Conservation (phyloP, 2,797 vertebrate species). For the Limnodromus scolopaceus region DNA sequence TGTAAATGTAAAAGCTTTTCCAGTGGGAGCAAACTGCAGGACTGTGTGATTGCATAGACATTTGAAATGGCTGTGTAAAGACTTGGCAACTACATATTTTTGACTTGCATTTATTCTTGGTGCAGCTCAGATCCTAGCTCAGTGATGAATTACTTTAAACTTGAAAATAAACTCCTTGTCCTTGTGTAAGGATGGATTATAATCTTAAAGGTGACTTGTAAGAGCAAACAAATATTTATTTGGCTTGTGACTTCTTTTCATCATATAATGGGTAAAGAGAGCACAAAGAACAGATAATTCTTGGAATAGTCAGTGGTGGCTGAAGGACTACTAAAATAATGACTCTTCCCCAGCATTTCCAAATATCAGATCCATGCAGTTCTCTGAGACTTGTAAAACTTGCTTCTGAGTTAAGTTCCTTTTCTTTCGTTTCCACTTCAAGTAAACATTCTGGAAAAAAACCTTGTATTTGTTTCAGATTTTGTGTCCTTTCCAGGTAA, state of each 20-base stretch:
- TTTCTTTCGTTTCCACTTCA: background rate
- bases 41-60: background rate
- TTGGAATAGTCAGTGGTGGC: background rate
- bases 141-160: conserved; percentile 42
- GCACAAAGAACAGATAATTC: background rate
- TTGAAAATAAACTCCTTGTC: conserved; percentile 23
- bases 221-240: conserved; percentile 38
- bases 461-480: background rate
- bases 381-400: background rate
- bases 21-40: background rate
- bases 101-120: background rate
- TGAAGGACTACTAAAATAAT: background rate
- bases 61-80: conserved; percentile 20
- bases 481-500: background rate
- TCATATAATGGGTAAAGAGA: background rate
- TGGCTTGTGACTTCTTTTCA: background rate
- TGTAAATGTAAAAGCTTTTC: background rate
- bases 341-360: background rate
- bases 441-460: background rate
- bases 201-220: conserved; percentile 37
- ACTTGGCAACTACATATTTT: background rate
- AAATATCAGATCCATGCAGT: background rate
- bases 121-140: background rate
- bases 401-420: background rate
- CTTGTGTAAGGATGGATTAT: conserved; percentile 31